These are phyloP conservation scores for Nephrocerus scutellatus DNA, from an alignment of 2,888 invertebrate genomes.

Conservation along the genomic window DNA sequence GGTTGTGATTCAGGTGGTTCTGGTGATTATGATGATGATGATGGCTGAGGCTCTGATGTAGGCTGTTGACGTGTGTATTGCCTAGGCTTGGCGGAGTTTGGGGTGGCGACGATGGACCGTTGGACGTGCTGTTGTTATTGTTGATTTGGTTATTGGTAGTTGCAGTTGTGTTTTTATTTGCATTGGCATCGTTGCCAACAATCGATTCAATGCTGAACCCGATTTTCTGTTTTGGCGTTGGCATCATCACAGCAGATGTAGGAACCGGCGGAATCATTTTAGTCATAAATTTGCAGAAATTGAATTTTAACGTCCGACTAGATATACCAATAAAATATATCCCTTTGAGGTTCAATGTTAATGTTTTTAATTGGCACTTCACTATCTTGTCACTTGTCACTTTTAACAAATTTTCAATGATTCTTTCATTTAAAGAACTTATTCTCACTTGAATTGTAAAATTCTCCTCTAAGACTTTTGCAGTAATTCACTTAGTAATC, in stretches of 20 bases:
- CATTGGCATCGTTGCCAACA: constrained; percentile 60
- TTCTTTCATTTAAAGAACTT: not conserved
- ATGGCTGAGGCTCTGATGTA: constrained; percentile 38
- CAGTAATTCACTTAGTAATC: no score
- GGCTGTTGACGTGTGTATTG: constrained; percentile 18
- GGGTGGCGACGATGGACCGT: constrained; percentile 37
- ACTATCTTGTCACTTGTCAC: no score
- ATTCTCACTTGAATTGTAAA: no score
- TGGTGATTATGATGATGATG: constrained; percentile 28
- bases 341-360: no score
- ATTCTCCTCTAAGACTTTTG: no score
- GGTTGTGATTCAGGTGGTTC: constrained; percentile 27
- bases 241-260: constrained; percentile 85
- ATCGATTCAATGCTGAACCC: constrained; percentile 94
- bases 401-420: not conserved
- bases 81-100: constrained; percentile 34
- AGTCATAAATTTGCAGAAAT: constrained; percentile 48
- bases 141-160: constrained; percentile 17
- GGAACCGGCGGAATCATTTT: constrained; percentile 92
- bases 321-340: no score
- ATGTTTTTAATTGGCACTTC: no score
- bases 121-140: constrained; percentile 22
- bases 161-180: constrained; percentile 15
- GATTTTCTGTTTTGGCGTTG: constrained; percentile 83
- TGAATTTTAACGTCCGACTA: no score